Evolutionary conservation across 2,113 vertebrate species (phyloP), one percentile per base, ranked within the genome.

Genomic region (Elephas maximus): DNA sequence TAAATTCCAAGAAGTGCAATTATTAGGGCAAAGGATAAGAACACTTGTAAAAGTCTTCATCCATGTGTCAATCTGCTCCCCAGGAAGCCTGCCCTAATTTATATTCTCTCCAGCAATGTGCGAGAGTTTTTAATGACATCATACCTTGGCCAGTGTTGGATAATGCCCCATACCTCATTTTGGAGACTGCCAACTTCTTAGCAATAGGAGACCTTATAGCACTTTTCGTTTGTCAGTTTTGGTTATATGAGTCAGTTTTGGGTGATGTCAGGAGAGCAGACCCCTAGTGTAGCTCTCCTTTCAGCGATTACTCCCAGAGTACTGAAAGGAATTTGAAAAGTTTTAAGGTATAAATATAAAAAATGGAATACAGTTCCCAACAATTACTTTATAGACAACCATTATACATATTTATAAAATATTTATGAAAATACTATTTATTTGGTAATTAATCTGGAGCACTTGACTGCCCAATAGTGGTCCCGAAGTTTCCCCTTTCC

Each of bases 21-120:
- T 93, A 96, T 92, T 93, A 95, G 96, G 84, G 93, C 96, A 95
- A 95, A 97, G 90, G 84, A 96, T 86, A 92, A 88, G 97, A 96
- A 96, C 96, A 85, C 97, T 94, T 84, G 76, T 79, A 88, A 93
- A 90, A 97, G 92, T 96, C 77, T 96, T 85, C 80, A 71, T 94
- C 79, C 18, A 10, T 57, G 37, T 62, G 57, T 73, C 87, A 83
- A 26, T 92, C 45, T 90, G 76, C 60, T 77, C 60, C 93, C 45
- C 60, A 93, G 53, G 37, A 91, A 81, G 65, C 88, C 93, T 93
- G 23, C 3, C 44, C 33, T 88, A 74, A 63, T 97, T 93, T 88
- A 15, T 26, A 78, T 89, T 93, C 83, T 92, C 57, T 65, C 37
- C 18, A 24, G 60, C 51, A 73, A 10, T 20, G 60, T 20, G 45